phyloP scores from a whole-genome alignment of 64 coral and sea anemone genomes.

The Montipora cactus region DNA sequence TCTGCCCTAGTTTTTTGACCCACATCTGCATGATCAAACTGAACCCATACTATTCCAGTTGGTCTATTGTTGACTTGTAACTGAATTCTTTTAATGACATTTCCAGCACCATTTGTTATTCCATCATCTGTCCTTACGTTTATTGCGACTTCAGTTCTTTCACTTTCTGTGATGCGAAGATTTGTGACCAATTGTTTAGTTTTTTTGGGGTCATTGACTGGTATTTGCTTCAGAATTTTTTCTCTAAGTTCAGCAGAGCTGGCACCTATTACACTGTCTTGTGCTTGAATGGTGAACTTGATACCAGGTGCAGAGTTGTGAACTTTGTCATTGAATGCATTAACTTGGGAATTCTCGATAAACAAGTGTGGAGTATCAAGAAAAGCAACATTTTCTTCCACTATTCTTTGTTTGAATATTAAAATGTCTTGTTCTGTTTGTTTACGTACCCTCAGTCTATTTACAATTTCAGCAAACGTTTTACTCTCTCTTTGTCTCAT shows the following conservation, averaged over 20 bases:
- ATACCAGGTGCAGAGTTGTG: background rate
- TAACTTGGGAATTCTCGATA: background rate
- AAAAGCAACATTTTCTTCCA: too few relatives aligned
- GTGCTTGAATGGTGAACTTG: constrained; percentile 1
- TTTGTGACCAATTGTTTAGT: constrained; percentile 18
- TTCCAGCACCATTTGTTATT: constrained; percentile 37
- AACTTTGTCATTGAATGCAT: constrained; percentile 36
- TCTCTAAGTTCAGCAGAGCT: constrained; percentile 22
- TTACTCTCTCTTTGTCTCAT: too few relatives aligned
- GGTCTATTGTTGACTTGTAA: background rate
- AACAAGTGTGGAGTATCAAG: too few relatives aligned
- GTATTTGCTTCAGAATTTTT: constrained; percentile 37
- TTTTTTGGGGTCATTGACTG: constrained; percentile 32
- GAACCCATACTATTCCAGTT: constrained; percentile 30
- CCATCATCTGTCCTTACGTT: constrained; percentile 33
- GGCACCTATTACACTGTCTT: background rate
- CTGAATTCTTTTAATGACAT: constrained; percentile 14
- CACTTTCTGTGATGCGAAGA: background rate
- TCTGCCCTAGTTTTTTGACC: background rate
- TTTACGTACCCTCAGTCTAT: too few relatives aligned
- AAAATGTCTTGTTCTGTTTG: too few relatives aligned
- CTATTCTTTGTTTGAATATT: too few relatives aligned
- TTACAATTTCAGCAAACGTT: too few relatives aligned
- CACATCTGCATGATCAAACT: constrained; percentile 5
- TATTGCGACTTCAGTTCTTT: constrained; percentile 45